Evolutionary conservation across 2,797 vertebrate species (phyloP).

Genomic region (Gambelia wislizenii): DNA sequence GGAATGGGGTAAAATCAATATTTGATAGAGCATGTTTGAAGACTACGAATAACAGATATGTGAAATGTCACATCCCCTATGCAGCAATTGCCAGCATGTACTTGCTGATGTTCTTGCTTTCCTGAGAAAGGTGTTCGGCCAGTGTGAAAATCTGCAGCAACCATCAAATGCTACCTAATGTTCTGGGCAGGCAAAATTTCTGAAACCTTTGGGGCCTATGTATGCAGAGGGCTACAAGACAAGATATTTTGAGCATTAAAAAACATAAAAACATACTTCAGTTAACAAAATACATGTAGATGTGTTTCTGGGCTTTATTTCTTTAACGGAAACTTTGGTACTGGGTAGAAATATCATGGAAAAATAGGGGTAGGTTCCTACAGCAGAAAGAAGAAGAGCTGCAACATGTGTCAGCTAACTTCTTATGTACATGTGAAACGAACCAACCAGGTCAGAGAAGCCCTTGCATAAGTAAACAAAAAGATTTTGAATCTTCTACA

Average conservation of each 20-base stretch:
- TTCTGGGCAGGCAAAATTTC: background rate
- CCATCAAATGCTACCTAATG: background rate
- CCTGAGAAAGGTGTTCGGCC: background rate
- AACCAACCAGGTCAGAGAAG: too few relatives aligned
- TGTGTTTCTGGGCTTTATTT: too few relatives aligned
- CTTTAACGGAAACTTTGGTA: too few relatives aligned
- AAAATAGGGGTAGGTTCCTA: too few relatives aligned
- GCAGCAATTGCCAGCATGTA: background rate
- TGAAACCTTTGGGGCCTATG: background rate
- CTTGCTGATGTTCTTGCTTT: background rate
- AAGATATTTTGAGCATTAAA: background rate
- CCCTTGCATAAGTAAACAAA: too few relatives aligned
- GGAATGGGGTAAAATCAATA: background rate
- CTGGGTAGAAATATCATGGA: too few relatives aligned
- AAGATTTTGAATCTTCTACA: too few relatives aligned
- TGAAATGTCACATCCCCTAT: background rate
- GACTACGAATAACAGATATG: background rate
- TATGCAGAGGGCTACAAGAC: background rate
- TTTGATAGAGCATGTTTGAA: background rate
- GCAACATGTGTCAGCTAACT: too few relatives aligned
- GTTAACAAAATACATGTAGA: too few relatives aligned
- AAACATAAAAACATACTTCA: too few relatives aligned
- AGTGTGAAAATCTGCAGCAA: background rate
- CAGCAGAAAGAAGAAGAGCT: too few relatives aligned
- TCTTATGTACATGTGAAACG: too few relatives aligned